Conservation (phyloP, 2,888 invertebrate species). For the Lapara coniferarum region DNA sequence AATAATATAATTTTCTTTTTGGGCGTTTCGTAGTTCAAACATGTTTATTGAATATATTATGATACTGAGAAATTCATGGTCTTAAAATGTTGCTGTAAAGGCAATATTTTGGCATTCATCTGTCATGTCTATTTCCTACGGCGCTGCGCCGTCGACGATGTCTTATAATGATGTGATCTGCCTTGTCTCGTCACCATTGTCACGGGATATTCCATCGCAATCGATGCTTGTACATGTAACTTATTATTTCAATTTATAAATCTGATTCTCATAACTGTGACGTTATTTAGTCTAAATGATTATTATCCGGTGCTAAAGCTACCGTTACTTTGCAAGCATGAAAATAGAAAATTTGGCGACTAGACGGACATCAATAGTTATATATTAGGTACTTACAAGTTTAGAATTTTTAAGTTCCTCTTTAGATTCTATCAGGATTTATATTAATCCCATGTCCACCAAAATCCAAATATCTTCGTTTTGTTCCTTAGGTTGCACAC, state of each 20-base stretch:
- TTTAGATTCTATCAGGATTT: too few species aligned
- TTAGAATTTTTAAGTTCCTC: too few species aligned
- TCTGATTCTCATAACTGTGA: too few species aligned
- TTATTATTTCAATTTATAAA: conserved; percentile 30
- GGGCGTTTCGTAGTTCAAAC: not conserved
- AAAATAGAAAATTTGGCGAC: not conserved
- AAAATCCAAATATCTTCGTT: too few species aligned
- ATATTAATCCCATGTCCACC: too few species aligned
- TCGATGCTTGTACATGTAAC: conserved; percentile 34
- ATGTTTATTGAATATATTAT: not conserved
- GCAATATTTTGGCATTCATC: conserved; percentile 36
- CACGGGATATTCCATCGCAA: conserved; percentile 52
- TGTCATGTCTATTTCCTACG: conserved; percentile 35
- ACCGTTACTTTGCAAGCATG: too few species aligned
- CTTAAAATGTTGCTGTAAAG: not conserved
- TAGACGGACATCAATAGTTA: too few species aligned
- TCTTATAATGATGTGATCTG: conserved; percentile 61
- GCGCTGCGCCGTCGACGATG: conserved; percentile 23
- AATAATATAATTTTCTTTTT: not conserved
- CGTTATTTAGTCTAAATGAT: too few species aligned
- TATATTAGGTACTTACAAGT: too few species aligned
- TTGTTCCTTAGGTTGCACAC: too few species aligned
- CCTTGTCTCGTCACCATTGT: conserved; percentile 54
- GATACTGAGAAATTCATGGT: not conserved
- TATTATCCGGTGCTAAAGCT: too few species aligned